Base-by-base conservation (phyloP, 2,888 invertebrate species). In the Phyllotreta cruciferae region DNA sequence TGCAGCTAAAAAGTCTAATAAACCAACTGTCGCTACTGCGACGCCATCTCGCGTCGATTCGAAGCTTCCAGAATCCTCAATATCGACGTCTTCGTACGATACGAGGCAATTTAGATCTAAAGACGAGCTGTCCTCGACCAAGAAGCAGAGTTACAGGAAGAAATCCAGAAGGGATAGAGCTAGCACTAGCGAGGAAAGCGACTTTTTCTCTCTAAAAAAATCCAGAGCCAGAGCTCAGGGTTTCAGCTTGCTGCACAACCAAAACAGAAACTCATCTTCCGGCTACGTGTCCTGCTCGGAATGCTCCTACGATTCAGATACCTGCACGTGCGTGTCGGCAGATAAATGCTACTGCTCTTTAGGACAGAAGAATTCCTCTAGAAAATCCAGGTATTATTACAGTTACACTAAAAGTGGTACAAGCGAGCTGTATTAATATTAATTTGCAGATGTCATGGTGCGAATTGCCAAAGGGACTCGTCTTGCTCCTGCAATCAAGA, bases 331-430 rank as follows among this genome's bases (percentile, higher is more conserved):
- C 72, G 83, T 85, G 24, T 87, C 88, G 0, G 88, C 91, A 0
- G 93, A 94, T 77, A 89, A 93, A 72, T 94, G 94, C 74, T 94
- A 94, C 75, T 94, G 94, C 76, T 92, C 93, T 1, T 75, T 92
- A 62, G 88, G 88, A 14, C 84, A 83, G 3, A 85, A 85, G 64
- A 83, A 82, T 65, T 83, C 70, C 53, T 66, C 65, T 7, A 74
- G 68, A 49, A 70, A 68, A 35, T 56, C 64, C 9, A 64, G 70
- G 60, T 60, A 60, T 24, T 60, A 60, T 24, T 24, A 24, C 24
- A 24, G 24, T 24, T 24, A 24, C 24, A 24, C 24, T 24, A n/a
- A n/a, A n/a, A n/a, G n/a, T n/a, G n/a, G n/a, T n/a, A n/a, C n/a
- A n/a, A n/a, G n/a, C n/a, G n/a, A n/a, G n/a, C n/a, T n/a, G n/a